These are phyloP conservation scores for Caenorhabditis macrosperma DNA, from an alignment of 2,888 invertebrate genomes.

Conservation along the genomic window DNA sequence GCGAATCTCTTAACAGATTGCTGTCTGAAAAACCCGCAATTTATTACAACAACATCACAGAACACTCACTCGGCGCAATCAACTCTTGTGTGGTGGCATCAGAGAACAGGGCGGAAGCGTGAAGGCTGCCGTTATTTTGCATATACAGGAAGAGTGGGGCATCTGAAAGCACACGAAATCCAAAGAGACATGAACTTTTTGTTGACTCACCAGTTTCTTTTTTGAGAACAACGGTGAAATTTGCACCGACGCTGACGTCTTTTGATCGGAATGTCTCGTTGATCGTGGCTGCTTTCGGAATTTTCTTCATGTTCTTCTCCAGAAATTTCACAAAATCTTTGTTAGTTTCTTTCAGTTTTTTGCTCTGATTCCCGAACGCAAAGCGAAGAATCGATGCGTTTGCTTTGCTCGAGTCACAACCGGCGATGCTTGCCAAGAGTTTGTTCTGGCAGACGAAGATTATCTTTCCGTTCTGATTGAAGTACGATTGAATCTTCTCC, in stretches of 20 bases:
- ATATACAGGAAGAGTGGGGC: conserved; percentile 79
- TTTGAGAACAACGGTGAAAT: conserved; percentile 73
- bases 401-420: conserved; percentile 71
- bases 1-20: conserved; percentile 63
- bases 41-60: background rate
- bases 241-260: conserved; percentile 74
- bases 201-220: conserved; percentile 74
- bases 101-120: conserved; percentile 78
- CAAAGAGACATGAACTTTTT: too few species aligned
- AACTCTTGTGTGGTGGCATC: conserved; percentile 77
- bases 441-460: conserved; percentile 80
- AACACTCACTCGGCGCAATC: conserved; percentile 62
- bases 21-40: conserved; percentile 61
- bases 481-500: conserved; percentile 75
- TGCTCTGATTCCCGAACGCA: conserved; percentile 61
- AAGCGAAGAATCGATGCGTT: conserved; percentile 67
- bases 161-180: conserved; percentile 67
- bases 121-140: conserved; percentile 73
- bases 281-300: conserved; percentile 51
- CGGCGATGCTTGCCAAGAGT: conserved; percentile 75
- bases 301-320: conserved; percentile 68
- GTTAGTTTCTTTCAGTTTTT: conserved; percentile 60
- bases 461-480: conserved; percentile 78
- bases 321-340: conserved; percentile 79
- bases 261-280: conserved; percentile 76